Evolutionary conservation across 2,888 invertebrate genomes (phyloP), one percentile per base, ranked within the genome.

Genomic region (Nemotelus nigrinus): DNA sequence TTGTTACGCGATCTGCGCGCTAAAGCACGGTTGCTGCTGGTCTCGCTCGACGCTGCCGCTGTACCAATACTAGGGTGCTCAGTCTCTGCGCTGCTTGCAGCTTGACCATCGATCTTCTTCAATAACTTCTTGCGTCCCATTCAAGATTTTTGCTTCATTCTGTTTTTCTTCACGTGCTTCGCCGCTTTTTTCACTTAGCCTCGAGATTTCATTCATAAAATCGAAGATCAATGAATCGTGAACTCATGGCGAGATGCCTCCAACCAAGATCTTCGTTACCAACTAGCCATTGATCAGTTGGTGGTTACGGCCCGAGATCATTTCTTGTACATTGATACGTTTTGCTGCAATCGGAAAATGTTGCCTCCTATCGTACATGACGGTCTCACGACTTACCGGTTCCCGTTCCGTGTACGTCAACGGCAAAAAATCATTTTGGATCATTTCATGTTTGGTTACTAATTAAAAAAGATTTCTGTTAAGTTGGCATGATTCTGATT

Each of bases 401-500:
- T 65, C n/a, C 10, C 43, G 45, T 45, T 44, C 45, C 45, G 48
- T 50, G 50, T 48, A 68, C 10, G 7, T 39, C 8, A 7, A 60
- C 43, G n/a, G n/a, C 10, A 60, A 60, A 60, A 60, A 74, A 60
- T 39, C 6, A 48, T 47, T 47, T 74, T 63, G 41, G 47, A 60
- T 74, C 71, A 71, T 44, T 48, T 74, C 8, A 50, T 48, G 57
- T 48, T 60, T 41, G 48, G 63, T 74, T 74, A 60, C 60, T 74
- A 74, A 74, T 74, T 74, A 74, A 74, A 74, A 74, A 60, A 67
- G 74, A 48, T 74, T 63, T 74, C 74, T 74, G 74, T 63, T 74
- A 74, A 74, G 60, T 74, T 74, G 74, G 48, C 63, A 60, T 74
- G 74, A 70, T 53, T 70, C 70, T 70, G 74, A 74, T 74, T 74